Evolutionary conservation across 2,113 vertebrate species (phyloP).

Genomic region (Salvator merianae): DNA sequence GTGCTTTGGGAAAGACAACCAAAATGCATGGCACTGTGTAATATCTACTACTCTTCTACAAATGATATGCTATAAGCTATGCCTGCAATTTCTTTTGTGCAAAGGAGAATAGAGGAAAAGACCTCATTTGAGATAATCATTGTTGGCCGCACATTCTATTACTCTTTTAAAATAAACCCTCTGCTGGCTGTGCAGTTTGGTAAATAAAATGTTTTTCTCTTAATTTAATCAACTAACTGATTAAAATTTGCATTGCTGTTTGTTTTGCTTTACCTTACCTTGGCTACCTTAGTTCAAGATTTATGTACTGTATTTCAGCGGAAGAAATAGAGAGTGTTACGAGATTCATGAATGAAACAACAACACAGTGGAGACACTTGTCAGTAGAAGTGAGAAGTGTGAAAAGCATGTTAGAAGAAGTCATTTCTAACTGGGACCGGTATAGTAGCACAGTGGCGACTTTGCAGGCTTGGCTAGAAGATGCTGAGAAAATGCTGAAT

Average conservation of each 20-base stretch:
- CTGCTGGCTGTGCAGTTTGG: background rate
- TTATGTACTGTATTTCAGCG: slow-evolving; percentile 67
- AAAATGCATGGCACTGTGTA: too few relatives aligned
- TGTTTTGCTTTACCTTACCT: background rate
- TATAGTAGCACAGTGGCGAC: slow-evolving; percentile 85
- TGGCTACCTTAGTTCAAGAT: slow-evolving; percentile 20
- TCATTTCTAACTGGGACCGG: slow-evolving; percentile 90
- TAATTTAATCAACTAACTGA: background rate
- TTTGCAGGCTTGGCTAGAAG: slow-evolving; percentile 92
- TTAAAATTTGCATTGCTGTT: background rate
- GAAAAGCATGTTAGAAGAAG: slow-evolving; percentile 94
- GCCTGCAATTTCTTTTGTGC: background rate
- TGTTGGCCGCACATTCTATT: background rate
- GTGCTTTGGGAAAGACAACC: too few relatives aligned
- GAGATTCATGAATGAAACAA: slow-evolving; percentile 89
- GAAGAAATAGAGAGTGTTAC: slow-evolving; percentile 89
- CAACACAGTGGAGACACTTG: slow-evolving; percentile 91
- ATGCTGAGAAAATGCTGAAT: slow-evolving; percentile 86
- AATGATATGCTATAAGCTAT: background rate
- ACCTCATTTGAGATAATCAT: background rate
- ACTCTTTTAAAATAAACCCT: background rate
- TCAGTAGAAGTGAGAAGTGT: slow-evolving; percentile 93
- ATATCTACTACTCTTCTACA: too few relatives aligned
- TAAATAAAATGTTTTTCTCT: background rate
- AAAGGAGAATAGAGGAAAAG: background rate